These are phyloP conservation scores for Cynodonichthys magdalenae DNA, from an alignment of 2,797 vertebrate species.

Conservation along the genomic window DNA sequence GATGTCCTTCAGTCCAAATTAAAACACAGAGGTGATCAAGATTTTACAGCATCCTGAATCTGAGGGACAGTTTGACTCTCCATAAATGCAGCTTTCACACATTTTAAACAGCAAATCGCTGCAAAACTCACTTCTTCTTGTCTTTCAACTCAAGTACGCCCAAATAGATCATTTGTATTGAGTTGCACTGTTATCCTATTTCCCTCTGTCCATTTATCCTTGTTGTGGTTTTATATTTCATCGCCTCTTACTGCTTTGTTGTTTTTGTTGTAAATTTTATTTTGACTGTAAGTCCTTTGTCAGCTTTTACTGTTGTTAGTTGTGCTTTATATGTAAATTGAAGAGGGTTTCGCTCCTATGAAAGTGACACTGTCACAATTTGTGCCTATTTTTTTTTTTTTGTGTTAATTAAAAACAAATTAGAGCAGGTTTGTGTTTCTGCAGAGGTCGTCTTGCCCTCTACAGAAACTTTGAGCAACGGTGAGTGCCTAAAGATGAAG, in stretches of 20 bases:
- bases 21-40: slow-evolving; percentile 1
- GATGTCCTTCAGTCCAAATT: no score
- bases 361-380: slow-evolving; percentile 56
- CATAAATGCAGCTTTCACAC: not conserved
- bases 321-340: slow-evolving; percentile 4
- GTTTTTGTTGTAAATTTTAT: slow-evolving; percentile 6
- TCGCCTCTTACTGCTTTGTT: not conserved
- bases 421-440: slow-evolving; percentile 34
- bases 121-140: not conserved
- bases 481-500: slow-evolving; percentile 51
- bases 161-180: not conserved
- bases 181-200: not conserved
- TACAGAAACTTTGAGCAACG: slow-evolving; percentile 39
- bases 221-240: slow-evolving; percentile 2
- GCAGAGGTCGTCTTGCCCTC: slow-evolving; percentile 51
- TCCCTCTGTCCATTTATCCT: slow-evolving; percentile 2
- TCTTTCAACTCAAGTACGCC: not conserved
- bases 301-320: not conserved
- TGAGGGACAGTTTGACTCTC: no score
- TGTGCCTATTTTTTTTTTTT: slow-evolving; percentile 15
- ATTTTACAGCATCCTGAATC: not conserved
- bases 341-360: not conserved
- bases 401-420: slow-evolving; percentile 36
- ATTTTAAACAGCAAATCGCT: not conserved
- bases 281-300: not conserved